phyloP scores from a whole-genome alignment of 2,888 invertebrate genomes.

The Minunthozetes semirufus region DNA sequence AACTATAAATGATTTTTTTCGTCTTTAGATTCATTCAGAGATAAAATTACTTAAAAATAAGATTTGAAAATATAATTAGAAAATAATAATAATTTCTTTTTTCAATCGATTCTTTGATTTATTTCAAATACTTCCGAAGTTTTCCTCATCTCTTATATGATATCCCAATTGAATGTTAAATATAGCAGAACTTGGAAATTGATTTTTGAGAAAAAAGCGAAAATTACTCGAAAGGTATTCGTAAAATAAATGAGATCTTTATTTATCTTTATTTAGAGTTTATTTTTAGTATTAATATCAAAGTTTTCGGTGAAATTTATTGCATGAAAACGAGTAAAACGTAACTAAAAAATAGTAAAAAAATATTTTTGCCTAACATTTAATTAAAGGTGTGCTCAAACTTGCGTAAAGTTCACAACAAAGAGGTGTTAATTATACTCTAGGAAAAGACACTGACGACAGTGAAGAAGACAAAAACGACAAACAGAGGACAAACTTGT shows the following conservation, averaged over 20 bases:
- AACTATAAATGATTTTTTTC: too few relatives aligned
- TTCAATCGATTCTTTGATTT: not conserved
- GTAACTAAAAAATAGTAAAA: not conserved
- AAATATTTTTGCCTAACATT: not conserved
- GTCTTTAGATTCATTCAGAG: too few relatives aligned
- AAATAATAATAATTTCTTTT: not conserved
- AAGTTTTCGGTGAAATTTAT: not conserved
- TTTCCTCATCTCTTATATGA: not conserved
- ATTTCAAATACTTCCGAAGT: conserved; percentile 1
- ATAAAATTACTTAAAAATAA: too few relatives aligned
- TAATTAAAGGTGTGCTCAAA: conserved; percentile 4
- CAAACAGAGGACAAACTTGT: not conserved
- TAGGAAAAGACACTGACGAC: not conserved
- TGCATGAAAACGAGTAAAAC: not conserved
- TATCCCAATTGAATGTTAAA: not conserved
- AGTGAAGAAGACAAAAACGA: not conserved
- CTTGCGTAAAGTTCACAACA: conserved; percentile 16
- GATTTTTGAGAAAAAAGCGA: not conserved
- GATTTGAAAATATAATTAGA: not conserved
- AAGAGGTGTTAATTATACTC: conserved; percentile 16
- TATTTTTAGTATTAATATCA: not conserved
- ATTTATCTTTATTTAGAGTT: too few relatives aligned
- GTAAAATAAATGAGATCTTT: not conserved
- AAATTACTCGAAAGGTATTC: not conserved
- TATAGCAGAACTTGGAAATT: not conserved